Base-by-base conservation (phyloP, 2,797 vertebrate species). In the Lepus oiostolus region DNA sequence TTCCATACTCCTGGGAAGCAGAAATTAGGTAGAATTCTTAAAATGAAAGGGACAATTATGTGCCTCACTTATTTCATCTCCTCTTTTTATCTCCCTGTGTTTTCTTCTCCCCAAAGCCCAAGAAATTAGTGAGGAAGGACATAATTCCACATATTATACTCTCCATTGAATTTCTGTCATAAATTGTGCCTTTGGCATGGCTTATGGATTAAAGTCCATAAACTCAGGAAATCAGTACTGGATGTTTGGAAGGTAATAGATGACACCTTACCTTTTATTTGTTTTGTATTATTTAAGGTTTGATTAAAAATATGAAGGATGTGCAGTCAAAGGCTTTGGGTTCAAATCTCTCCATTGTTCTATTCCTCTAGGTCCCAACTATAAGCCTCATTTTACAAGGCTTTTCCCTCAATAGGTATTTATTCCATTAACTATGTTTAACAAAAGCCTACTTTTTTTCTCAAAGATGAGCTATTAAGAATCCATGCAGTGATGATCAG, bases 21-120 rank as follows among this genome's bases (percentile, higher is more conserved):
- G 80, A 96, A 97, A 97, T 96, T 96, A 97, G 95, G 95, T 96
- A 42, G 96, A 95, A 96, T 92, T 94, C 89, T 97, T 96, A 95
- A 97, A 96, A 95, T 85, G 95, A 96, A 88, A 96, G 81, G 84
- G 89, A 96, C 85, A 90, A 96, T 96, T 96, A 89, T 94, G 88
- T 91, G 90, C 70, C 82, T 96, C 96, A 42, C 84, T 83, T 91
- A 30, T 80, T 54, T 88, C 58, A 28, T 54, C 68, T 81, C 70
- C 62, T 72, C 35, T 42, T 7, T 50, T 19, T 13, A 0, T 21
- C 24, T 10, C 3, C n/a, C 38, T 11, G 7, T 65, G 74, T 63
- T 80, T 67, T 63, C 65, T 11, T 22, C 12, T 91, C 79, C 95
- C 82, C 10, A 14, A 67, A 86, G 85, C 71, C 85, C 32, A 13